Conservation (phyloP, 2,888 invertebrate genomes). For the Xestia xanthographa region DNA sequence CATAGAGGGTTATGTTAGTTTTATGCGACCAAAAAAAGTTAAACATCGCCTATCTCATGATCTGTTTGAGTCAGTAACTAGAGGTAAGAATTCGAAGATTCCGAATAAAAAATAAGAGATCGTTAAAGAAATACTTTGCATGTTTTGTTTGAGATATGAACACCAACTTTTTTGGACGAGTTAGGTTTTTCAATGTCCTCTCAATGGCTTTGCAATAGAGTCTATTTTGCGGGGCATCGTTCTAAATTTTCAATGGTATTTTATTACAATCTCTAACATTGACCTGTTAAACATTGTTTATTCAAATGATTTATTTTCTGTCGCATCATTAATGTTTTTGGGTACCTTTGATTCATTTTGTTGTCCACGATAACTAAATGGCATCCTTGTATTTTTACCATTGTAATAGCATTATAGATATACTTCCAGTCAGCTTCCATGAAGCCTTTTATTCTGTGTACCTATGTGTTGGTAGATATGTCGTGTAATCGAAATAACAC, state of each 20-base stretch:
- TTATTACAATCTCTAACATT: constrained; percentile 64
- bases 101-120: constrained; percentile 76
- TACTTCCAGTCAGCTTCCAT: background rate
- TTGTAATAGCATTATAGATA: background rate
- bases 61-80: constrained; percentile 81
- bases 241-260: constrained; percentile 60
- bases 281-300: constrained; percentile 64
- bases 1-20: constrained; percentile 84
- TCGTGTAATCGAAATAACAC: background rate
- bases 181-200: constrained; percentile 43
- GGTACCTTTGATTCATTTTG: constrained; percentile 34
- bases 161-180: constrained; percentile 59
- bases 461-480: background rate
- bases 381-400: constrained; percentile 20
- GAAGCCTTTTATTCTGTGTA: background rate
- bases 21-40: constrained; percentile 80
- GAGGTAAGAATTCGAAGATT: constrained; percentile 83
- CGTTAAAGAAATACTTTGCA: constrained; percentile 82
- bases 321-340: constrained; percentile 43
- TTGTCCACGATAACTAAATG: constrained; percentile 27
- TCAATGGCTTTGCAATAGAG: constrained; percentile 46
- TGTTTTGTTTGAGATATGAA: constrained; percentile 77
- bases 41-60: constrained; percentile 81
- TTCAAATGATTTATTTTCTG: constrained; percentile 61
- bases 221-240: constrained; percentile 41